phyloP scores from a whole-genome alignment of 2,113 vertebrate species.

The Cygnus buccinator region DNA sequence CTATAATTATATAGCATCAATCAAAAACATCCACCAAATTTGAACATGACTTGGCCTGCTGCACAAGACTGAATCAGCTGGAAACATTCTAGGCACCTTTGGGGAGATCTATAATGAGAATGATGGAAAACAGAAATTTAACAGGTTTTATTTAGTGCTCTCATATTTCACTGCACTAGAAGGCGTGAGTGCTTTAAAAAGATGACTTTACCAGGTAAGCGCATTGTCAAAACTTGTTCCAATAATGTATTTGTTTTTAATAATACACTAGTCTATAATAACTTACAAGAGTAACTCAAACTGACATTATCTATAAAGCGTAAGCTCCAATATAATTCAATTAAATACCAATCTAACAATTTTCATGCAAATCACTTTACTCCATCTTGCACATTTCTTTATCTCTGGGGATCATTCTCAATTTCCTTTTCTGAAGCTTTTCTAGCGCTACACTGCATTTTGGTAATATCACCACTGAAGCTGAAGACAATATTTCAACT shows the following conservation, averaged over 20 bases:
- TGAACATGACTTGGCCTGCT: not conserved
- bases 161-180: not conserved
- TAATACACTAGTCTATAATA: slow-evolving; percentile 19
- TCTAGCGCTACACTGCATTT: slow-evolving; percentile 20
- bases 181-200: not conserved
- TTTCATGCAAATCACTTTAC: slow-evolving; percentile 52
- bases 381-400: slow-evolving; percentile 20
- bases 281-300: slow-evolving; percentile 7
- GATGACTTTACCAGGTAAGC: slow-evolving; percentile 17
- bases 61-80: not conserved
- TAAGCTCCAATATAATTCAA: slow-evolving; percentile 40
- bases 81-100: slow-evolving; percentile 2
- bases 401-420: slow-evolving; percentile 52
- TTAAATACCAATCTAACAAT: slow-evolving; percentile 37
- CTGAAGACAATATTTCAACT: slow-evolving; percentile 55
- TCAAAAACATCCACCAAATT: not conserved
- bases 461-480: slow-evolving; percentile 44
- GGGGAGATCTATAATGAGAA: not conserved
- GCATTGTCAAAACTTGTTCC: slow-evolving; percentile 13
- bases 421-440: slow-evolving; percentile 51
- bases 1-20: not conserved
- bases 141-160: not conserved
- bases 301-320: slow-evolving; percentile 8
- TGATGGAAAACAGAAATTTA: slow-evolving; percentile 15
- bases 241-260: slow-evolving; percentile 21